Evolutionary conservation across 2,113 vertebrate species (phyloP).

Genomic region (Tyrannus savana): DNA sequence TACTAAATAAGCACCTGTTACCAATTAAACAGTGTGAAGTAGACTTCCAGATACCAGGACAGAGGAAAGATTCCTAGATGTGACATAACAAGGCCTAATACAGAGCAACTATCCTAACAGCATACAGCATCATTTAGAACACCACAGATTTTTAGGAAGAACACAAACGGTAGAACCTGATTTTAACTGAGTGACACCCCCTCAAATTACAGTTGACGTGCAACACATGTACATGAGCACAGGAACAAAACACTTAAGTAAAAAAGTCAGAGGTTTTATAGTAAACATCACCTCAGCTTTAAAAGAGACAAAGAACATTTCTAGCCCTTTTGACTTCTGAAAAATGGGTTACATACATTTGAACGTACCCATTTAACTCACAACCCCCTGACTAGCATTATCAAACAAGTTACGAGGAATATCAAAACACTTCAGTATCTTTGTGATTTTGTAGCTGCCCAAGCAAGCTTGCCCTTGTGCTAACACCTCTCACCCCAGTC

Average conservation of each 20-base stretch:
- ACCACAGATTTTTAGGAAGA: neutral
- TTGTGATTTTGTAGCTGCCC: neutral
- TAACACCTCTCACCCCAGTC: neutral
- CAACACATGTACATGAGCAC: accelerated
- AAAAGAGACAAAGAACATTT: neutral
- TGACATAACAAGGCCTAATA: neutral
- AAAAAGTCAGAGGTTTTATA: neutral
- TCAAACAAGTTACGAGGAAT: neutral
- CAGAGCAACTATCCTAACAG: neutral
- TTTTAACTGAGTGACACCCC: neutral
- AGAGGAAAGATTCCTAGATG: neutral
- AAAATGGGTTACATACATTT: neutral
- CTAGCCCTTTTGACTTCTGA: neutral
- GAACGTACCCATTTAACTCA: neutral
- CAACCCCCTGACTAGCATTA: neutral
- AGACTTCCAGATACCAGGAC: neutral
- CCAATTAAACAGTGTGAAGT: neutral
- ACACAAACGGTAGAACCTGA: accelerated
- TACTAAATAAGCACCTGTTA: neutral
- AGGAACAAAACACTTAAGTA: neutral
- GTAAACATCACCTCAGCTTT: neutral
- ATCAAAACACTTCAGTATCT: neutral
- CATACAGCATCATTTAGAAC: neutral
- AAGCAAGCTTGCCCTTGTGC: neutral
- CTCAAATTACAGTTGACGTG: neutral